Evolutionary conservation across 1,140 invertebrate species (phyloP).

Genomic region (Heliconius hewitsoni): DNA sequence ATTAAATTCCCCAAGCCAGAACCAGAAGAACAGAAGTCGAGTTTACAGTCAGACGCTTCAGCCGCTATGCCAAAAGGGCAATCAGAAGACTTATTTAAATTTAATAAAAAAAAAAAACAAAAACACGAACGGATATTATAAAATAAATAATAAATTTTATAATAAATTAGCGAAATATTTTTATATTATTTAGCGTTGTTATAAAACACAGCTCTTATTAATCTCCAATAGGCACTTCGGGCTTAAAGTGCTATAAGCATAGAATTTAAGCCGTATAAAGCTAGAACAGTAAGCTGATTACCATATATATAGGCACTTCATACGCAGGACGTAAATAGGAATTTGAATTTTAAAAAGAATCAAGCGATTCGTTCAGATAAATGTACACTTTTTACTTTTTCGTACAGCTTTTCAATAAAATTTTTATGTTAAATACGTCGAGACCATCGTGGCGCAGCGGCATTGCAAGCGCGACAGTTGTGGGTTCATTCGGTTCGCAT

Average conservation of each 20-base stretch:
- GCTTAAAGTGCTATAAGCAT: conserved; percentile 13
- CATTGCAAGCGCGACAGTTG: too few relatives aligned
- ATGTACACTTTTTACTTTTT: background rate
- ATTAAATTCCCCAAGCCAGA: too few relatives aligned
- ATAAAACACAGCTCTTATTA: background rate
- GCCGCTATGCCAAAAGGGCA: too few relatives aligned
- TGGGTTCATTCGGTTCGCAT: too few relatives aligned
- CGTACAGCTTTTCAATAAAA: too few relatives aligned
- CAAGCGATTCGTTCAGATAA: conserved; percentile 2
- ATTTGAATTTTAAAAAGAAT: conserved; percentile 10
- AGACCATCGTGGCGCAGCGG: too few relatives aligned
- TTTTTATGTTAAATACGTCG: too few relatives aligned
- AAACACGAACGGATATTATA: background rate
- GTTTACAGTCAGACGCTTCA: too few relatives aligned
- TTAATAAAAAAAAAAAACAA: background rate
- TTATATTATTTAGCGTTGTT: background rate
- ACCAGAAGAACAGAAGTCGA: too few relatives aligned
- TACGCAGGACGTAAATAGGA: conserved; percentile 11
- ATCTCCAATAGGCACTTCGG: conserved; percentile 11
- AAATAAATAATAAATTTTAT: background rate
- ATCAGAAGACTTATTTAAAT: too few relatives aligned
- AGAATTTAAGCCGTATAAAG: conserved; percentile 13
- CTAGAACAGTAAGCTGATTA: conserved; percentile 18
- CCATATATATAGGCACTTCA: conserved; percentile 18
- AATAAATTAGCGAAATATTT: background rate